Base-by-base conservation (phyloP, 2,888 invertebrate species). In the Trachelus iudaicus region DNA sequence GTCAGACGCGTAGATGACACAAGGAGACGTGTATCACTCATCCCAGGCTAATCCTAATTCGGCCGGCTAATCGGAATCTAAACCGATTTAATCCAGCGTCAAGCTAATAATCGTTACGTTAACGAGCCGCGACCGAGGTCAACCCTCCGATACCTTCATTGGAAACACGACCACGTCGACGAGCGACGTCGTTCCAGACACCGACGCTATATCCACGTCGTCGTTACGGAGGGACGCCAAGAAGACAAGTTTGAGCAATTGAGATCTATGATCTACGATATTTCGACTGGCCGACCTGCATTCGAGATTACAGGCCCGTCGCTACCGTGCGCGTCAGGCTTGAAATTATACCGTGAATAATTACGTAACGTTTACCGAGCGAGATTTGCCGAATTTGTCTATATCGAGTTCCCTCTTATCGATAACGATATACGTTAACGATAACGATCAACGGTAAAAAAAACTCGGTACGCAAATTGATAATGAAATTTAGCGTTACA, bases 11-110 rank as follows among this genome's bases (percentile, higher is more conserved):
- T 15, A 15, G 13, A 13, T 6, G 4, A 37, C 13, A 15, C 40
- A 13, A 4, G 40, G 15, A 15, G 40, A 40, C 40, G 15, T 13
- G 40, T 15, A 69, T 69, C 69, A 69, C 33, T 69, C 69, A 69
- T 69, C 33, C 69, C 33, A 30, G 11, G 31, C 69, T 69, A 69
- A 69, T 69, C 30, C 69, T 33, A 69, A 69, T 33, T 69, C 69
- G 69, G 6, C 6, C 3, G 69, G 31, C 30, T 69, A 86, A 87
- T 88, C 81, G 82, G 81, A 85, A 86, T 88, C 86, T 83, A 84
- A 86, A 88, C 88, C 87, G 87, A 88, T 88, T 85, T 84, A 82
- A 82, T 69, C 73, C 73, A 71, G 77, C 79, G 82, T 79, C 77
- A 78, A 78, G 76, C 80, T 80, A 81, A 86, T 81, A 82, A 83